A percentile compares a stretch with the other conserved stretches of the same genome.
Conservation (phyloP, 1,140 invertebrate species). For the Brachionus rotundiformis region DNA sequence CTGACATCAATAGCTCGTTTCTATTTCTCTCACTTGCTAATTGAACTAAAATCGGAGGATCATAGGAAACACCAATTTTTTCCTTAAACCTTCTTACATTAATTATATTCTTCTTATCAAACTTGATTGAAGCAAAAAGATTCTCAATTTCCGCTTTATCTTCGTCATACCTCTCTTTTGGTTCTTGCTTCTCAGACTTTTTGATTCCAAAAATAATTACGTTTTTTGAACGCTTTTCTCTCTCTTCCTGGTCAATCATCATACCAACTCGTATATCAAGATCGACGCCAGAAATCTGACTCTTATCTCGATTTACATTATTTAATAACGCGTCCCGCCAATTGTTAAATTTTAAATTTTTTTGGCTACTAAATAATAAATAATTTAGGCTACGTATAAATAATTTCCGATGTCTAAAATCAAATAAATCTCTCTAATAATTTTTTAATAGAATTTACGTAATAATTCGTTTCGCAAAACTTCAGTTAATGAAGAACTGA, state of each 20-base stretch:
- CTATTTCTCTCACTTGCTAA: slow-evolving; percentile 3
- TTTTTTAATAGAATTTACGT: not conserved
- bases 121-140: too few species aligned
- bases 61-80: not conserved
- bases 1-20: not conserved
- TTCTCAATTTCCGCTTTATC: not conserved
- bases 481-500: slow-evolving; percentile 29
- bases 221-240: not conserved
- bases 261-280: not conserved
- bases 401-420: too few species aligned
- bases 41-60: not conserved
- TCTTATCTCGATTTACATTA: slow-evolving; percentile 4
- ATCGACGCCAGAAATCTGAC: not conserved
- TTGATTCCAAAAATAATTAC: slow-evolving; percentile 9
- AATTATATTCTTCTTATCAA: too few species aligned
- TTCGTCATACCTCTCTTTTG: not conserved
- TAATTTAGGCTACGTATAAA: too few species aligned
- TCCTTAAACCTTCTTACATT: not conserved
- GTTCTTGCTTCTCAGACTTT: not conserved
- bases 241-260: slow-evolving; percentile 5
- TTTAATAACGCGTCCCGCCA: not conserved
- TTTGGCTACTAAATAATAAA: too few species aligned
- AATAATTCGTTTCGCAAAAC: slow-evolving; percentile 7
- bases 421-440: not conserved
- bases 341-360: too few species aligned